These are phyloP conservation scores for Casuarius casuarius DNA, from an alignment of 2,113 vertebrate species.

Conservation along the genomic window DNA sequence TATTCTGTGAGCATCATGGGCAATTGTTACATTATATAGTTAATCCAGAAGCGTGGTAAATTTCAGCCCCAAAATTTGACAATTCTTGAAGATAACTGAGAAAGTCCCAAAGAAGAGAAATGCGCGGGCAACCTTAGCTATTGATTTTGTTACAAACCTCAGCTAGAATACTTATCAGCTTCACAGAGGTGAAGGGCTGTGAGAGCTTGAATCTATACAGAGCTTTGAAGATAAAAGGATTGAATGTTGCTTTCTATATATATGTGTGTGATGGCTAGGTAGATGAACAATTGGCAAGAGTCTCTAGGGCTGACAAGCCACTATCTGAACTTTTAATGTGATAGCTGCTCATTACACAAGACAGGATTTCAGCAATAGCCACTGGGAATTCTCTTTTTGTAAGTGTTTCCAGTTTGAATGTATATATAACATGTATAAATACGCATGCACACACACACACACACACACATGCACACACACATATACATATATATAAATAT, in stretches of 20 bases:
- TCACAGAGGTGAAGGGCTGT: not conserved
- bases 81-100: not conserved
- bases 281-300: not conserved
- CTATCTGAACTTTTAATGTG: not conserved
- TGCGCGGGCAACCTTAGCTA: not conserved
- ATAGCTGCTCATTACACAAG: not conserved
- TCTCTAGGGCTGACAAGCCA: not conserved
- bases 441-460: not conserved
- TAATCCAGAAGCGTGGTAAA: not conserved
- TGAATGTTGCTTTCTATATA: not conserved
- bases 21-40: not conserved
- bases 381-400: not conserved
- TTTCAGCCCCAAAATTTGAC: not conserved
- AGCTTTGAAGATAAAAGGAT: not conserved
- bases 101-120: not conserved
- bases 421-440: not conserved
- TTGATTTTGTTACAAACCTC: not conserved
- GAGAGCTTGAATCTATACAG: not conserved
- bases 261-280: not conserved
- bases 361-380: not conserved
- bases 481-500: too few relatives aligned
- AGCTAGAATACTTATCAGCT: not conserved
- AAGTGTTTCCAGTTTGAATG: not conserved
- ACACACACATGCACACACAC: fast-evolving
- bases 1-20: not conserved